These are phyloP conservation scores for Sepiola atlantica DNA, from an alignment of 2,888 invertebrate genomes.

Conservation along the genomic window DNA sequence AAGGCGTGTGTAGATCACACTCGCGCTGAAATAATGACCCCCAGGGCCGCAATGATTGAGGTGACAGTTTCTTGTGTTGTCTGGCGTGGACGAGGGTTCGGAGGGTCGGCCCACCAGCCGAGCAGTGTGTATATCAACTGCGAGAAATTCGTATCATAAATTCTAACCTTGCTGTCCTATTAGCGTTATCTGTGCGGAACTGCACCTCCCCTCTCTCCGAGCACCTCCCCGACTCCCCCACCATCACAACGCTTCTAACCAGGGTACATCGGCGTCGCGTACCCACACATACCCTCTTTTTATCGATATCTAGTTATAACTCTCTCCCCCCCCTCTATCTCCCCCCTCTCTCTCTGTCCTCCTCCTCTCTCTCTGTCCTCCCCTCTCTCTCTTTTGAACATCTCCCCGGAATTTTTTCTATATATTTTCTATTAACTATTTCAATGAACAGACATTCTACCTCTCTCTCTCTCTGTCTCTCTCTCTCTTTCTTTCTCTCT, in stretches of 20 bases:
- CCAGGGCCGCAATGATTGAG: background rate
- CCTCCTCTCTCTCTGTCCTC: background rate
- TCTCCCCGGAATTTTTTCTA: too few species aligned
- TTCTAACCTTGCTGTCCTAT: background rate
- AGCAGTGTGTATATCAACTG: background rate
- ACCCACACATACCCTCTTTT: background rate
- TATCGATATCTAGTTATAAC: background rate
- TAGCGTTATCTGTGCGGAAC: constrained; percentile 39
- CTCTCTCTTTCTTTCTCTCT: background rate
- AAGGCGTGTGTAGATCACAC: constrained; percentile 36
- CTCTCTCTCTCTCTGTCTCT: background rate
- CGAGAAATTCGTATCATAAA: constrained; percentile 35
- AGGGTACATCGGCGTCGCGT: background rate
- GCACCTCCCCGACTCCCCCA: background rate
- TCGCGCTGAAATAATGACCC: constrained; percentile 32
- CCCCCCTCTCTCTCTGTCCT: background rate
- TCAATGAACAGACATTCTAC: too few species aligned
- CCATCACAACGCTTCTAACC: background rate
- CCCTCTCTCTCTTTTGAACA: background rate
- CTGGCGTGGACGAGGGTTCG: background rate
- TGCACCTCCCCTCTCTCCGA: background rate
- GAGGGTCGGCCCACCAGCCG: background rate
- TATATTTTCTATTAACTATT: too few species aligned
- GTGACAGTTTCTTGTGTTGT: constrained; percentile 38
- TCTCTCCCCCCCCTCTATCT: too few species aligned